Evolutionary conservation across 2,113 vertebrate species (phyloP), one percentile per base, ranked within the genome.

Genomic region (Hirundichthys speculiger): DNA sequence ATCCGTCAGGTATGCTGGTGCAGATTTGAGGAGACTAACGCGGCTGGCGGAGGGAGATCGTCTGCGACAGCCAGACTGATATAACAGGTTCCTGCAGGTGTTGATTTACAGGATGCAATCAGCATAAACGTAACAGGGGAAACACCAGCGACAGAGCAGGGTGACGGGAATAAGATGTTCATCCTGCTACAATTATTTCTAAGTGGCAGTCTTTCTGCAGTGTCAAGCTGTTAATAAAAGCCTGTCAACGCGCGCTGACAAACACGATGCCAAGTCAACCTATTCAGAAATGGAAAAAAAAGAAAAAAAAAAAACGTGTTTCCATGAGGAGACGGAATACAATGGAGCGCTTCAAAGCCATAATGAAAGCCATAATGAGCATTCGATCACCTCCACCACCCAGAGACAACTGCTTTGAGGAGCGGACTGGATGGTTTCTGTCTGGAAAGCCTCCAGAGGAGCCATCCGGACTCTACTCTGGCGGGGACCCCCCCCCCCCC

Each of bases 261-360:
- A 20, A 30, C 46, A 62, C 16, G n/a, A 40, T 41, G 43, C 2
- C 15, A 64, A 55, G 30, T 39, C 18, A 49, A 39, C 39, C 9
- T 11, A 14, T 40, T 66, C 9, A 62, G 43, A 69, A 73, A 52
- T 20, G 11, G 11, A 78, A 55, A 69, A 69, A 52, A 20, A n/a
- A n/a, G n/a, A n/a, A n/a, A n/a, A n/a, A n/a, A n/a, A n/a, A 38
- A 16, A 19, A 12, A 27, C 48, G 10, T 20, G 50, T 60, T 61
- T 67, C 49, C 59, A 52, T 20, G 0, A 3, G 30, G 6, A 69
- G 20, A 19, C 24, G 19, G 41, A 41, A 49, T 3, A 61, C 16
- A 56, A 48, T 14, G 6, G 4, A 24, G 18, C 18, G 39, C 34
- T 43, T 53, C 13, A 58, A 49, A 48, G 47, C 34, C 45, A 48